Conservation (phyloP, 2,113 vertebrate genomes). For the Hemiscyllium ocellatum region DNA sequence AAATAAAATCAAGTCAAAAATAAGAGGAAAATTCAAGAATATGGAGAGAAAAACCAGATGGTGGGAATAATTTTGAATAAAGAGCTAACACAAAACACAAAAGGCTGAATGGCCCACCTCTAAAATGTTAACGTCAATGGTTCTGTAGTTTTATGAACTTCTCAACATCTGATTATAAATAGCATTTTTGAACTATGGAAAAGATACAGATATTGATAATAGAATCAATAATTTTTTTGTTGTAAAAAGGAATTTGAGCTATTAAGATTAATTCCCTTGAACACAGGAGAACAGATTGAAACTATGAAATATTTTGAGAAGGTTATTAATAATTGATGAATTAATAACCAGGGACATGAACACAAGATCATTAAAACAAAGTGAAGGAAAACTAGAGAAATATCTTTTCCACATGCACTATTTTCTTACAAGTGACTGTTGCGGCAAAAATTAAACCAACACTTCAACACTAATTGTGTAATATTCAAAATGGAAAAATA, state of each 20-base stretch:
- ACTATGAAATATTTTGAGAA: not conserved
- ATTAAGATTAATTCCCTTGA: not conserved
- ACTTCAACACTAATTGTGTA: not conserved
- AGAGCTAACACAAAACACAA: not conserved
- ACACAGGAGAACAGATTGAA: not conserved
- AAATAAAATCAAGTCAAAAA: too few species aligned
- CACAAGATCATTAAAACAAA: not conserved
- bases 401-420: not conserved
- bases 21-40: not conserved
- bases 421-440: not conserved
- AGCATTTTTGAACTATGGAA: not conserved
- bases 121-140: not conserved
- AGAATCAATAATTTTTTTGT: not conserved
- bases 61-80: not conserved
- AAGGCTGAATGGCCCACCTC: not conserved
- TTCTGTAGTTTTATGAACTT: not conserved
- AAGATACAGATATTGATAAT: not conserved
- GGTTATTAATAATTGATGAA: not conserved
- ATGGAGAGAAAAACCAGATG: not conserved
- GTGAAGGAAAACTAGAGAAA: not conserved
- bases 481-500: not conserved
- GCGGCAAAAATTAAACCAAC: not conserved
- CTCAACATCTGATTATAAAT: not conserved
- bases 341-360: not conserved
- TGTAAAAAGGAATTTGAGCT: not conserved